Percentiles rank a stretch among this genome's conserved stretches.
Conservation (phyloP, 1,140 invertebrate species). For the Drosophila persimilis region DNA sequence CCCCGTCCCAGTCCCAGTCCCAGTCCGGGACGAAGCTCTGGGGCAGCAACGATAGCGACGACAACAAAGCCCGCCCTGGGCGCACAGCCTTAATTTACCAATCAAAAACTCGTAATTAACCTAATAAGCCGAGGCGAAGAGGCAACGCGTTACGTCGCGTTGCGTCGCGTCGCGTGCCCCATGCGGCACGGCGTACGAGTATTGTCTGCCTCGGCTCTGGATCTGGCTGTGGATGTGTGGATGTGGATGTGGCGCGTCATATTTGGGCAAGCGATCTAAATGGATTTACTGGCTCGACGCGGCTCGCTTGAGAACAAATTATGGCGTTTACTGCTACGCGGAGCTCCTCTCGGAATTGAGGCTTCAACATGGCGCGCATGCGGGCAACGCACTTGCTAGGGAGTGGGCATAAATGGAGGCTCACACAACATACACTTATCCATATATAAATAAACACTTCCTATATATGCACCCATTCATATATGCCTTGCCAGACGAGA, state of each 20-base stretch:
- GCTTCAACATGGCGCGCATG: slow-evolving; percentile 26
- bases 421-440: neutral
- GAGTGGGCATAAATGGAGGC: slow-evolving; percentile 20
- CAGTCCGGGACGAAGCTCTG: slow-evolving; percentile 28
- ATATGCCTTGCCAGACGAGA: no score
- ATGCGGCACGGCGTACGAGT: slow-evolving; percentile 18
- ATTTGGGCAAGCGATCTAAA: slow-evolving; percentile 52
- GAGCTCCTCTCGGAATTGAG: slow-evolving; percentile 35
- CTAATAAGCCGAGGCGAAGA: slow-evolving; percentile 71
- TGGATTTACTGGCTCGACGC: slow-evolving; percentile 69
- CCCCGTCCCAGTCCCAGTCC: no score
- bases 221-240: neutral
- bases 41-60: neutral
- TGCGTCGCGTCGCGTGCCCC: slow-evolving; percentile 61
- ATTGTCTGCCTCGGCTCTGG: slow-evolving; percentile 25
- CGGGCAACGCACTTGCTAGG: slow-evolving; percentile 21
- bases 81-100: slow-evolving; percentile 72
- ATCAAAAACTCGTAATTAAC: slow-evolving; percentile 80
- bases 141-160: slow-evolving; percentile 43
- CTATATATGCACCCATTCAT: no score
- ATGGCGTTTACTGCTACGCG: slow-evolving; percentile 44
- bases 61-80: slow-evolving; percentile 35
- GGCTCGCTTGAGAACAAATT: slow-evolving; percentile 70
- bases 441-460: neutral
- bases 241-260: slow-evolving; percentile 44